Conservation (phyloP, 2,113 vertebrate genomes). For the Chlamydotis undulata region DNA sequence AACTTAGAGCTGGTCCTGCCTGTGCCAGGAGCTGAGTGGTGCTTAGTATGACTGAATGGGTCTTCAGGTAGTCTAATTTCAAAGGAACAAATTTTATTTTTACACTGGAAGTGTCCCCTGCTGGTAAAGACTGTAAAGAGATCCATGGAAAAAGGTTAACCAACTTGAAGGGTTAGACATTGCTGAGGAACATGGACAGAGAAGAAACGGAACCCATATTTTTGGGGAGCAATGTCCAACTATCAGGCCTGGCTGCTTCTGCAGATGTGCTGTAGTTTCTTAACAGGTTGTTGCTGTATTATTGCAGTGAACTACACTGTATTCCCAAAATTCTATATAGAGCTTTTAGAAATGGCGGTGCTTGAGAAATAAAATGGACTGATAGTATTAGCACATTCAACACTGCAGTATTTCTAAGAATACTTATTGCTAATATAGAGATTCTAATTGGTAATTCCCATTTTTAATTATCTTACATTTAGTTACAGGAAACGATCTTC, state of each 20-base stretch:
- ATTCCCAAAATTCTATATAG: background rate
- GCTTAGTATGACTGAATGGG: background rate
- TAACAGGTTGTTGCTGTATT: background rate
- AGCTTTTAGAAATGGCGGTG: background rate
- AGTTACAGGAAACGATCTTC: background rate
- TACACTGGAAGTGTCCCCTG: background rate
- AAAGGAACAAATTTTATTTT: background rate
- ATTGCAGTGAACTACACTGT: background rate
- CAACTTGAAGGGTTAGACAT: background rate
- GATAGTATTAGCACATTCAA: background rate
- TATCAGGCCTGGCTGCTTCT: background rate
- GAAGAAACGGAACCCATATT: background rate
- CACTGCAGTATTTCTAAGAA: background rate
- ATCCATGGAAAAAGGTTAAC: background rate
- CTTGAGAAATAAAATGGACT: background rate
- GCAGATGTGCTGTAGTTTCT: background rate
- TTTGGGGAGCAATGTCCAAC: background rate
- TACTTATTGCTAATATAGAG: background rate
- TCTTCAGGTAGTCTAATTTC: background rate
- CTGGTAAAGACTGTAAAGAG: background rate
- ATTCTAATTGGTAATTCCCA: background rate
- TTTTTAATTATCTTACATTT: slow-evolving; percentile 2
- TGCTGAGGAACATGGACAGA: background rate
- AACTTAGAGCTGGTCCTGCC: background rate
- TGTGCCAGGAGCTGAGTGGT: background rate